phyloP scores from a whole-genome alignment of 2,113 vertebrate species.

The Telmatochromis sp. region DNA sequence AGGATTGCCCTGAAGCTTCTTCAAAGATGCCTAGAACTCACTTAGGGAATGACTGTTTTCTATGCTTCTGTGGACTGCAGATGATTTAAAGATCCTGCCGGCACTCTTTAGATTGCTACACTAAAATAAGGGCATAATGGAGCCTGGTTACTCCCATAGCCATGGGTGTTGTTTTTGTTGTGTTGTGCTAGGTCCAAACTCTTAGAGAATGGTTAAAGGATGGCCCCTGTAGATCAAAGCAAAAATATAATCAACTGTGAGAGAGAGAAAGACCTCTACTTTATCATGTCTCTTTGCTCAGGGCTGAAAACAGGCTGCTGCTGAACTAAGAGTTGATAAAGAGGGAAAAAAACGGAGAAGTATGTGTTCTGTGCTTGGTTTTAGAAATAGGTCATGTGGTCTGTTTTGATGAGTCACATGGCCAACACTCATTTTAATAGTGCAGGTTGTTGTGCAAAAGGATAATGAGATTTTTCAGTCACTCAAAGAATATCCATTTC shows the following conservation, averaged over 20 bases:
- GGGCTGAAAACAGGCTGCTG: conserved; percentile 29
- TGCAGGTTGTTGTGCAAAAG: not conserved
- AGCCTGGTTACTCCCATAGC: conserved; percentile 10
- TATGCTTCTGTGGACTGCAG: not conserved
- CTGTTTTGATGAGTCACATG: not conserved
- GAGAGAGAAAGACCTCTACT: conserved; percentile 21
- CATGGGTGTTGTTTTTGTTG: conserved; percentile 42
- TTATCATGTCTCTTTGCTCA: conserved; percentile 35
- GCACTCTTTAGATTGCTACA: not conserved
- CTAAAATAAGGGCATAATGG: conserved; percentile 33
- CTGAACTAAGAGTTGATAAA: conserved; percentile 16
- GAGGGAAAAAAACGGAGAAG: not conserved
- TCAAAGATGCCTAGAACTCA: not conserved
- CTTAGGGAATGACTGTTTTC: not conserved
- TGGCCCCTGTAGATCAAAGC: conserved; percentile 41
- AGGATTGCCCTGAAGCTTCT: not conserved
- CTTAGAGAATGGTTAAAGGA: conserved; percentile 30
- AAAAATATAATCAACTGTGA: conserved; percentile 50
- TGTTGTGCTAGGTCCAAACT: conserved; percentile 27
- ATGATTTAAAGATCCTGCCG: conserved; percentile 10
- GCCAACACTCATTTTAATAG: not conserved
- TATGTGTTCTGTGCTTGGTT: conserved; percentile 5
- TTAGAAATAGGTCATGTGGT: conserved; percentile 1
- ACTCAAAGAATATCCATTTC: not conserved
- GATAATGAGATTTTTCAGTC: not conserved